Evolutionary conservation across 37 sponge, comb jelly and placozoan genomes (phyloP).

Genomic region (Oscarella lobularis): DNA sequence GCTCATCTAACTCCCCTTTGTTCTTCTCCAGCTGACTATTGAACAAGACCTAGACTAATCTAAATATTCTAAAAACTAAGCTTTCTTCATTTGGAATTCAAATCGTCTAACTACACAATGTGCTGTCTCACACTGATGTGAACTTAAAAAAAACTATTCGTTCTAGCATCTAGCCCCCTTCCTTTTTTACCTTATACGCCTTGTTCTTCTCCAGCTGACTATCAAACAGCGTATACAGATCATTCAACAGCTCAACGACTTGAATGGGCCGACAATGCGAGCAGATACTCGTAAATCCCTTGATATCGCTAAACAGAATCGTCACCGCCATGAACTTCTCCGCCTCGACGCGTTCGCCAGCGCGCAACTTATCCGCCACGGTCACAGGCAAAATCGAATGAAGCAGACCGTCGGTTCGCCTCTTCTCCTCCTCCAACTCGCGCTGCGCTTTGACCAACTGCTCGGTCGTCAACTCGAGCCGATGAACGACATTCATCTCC

Average conservation of each 20-base stretch:
- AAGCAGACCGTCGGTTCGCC: slow-evolving; percentile 38
- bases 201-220: slow-evolving; percentile 30
- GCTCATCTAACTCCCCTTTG: too few relatives aligned
- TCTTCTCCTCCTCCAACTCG: slow-evolving; percentile 38
- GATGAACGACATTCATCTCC: slow-evolving; percentile 18
- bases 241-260: slow-evolving; percentile 64
- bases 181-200: slow-evolving; percentile 55
- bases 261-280: slow-evolving; percentile 27
- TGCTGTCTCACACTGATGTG: too few relatives aligned
- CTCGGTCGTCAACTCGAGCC: slow-evolving; percentile 33
- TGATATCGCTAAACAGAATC: slow-evolving; percentile 82
- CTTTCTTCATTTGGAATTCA: too few relatives aligned
- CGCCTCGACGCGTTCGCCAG: slow-evolving; percentile 12
- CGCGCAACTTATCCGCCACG: slow-evolving; percentile 29
- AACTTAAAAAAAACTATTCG: too few relatives aligned
- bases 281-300: slow-evolving; percentile 71
- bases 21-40: too few relatives aligned
- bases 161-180: neutral
- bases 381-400: slow-evolving; percentile 65
- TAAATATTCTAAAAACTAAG: too few relatives aligned
- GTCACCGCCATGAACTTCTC: slow-evolving; percentile 28
- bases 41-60: too few relatives aligned
- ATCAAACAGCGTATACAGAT: slow-evolving; percentile 60
- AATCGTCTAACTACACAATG: too few relatives aligned
- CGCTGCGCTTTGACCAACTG: slow-evolving; percentile 39